These are phyloP conservation scores for Halichoerus grypus DNA, from an alignment of 2,113 vertebrate species.

Conservation along the genomic window DNA sequence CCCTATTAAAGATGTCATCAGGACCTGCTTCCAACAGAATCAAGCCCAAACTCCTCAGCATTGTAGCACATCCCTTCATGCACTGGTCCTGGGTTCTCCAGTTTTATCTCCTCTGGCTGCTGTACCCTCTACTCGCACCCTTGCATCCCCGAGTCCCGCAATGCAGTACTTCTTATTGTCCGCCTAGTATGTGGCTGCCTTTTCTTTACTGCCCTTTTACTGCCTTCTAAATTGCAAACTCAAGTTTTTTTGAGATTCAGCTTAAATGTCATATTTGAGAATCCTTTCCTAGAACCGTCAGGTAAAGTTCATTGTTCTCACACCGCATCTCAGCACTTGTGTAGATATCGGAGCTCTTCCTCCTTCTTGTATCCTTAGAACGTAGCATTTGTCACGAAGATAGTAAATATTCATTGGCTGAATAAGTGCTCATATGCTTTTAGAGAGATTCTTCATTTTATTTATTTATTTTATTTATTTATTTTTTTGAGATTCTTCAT, in stretches of 20 bases:
- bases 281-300: background rate
- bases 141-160: slow-evolving; percentile 47
- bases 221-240: slow-evolving; percentile 65
- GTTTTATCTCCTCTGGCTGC: background rate
- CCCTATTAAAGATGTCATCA: background rate
- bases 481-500: background rate
- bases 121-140: background rate
- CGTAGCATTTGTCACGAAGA: background rate
- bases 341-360: background rate
- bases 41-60: background rate
- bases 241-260: slow-evolving; percentile 47
- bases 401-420: background rate
- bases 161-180: slow-evolving; percentile 57
- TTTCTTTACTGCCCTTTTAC: slow-evolving; percentile 48
- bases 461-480: too few relatives aligned
- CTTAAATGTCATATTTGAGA: slow-evolving; percentile 65
- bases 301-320: slow-evolving; percentile 35
- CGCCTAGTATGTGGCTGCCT: background rate
- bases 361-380: background rate
- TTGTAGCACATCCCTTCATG: slow-evolving; percentile 53
- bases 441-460: slow-evolving; percentile 31
- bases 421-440: slow-evolving; percentile 22
- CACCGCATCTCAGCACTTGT: background rate
- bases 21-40: slow-evolving; percentile 6
- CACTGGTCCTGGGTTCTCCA: background rate